Percentiles rank a stretch among this genome's conserved stretches.
phyloP scores from a whole-genome alignment of 2,797 vertebrate species.

The Microctenopoma stevenorrisi region DNA sequence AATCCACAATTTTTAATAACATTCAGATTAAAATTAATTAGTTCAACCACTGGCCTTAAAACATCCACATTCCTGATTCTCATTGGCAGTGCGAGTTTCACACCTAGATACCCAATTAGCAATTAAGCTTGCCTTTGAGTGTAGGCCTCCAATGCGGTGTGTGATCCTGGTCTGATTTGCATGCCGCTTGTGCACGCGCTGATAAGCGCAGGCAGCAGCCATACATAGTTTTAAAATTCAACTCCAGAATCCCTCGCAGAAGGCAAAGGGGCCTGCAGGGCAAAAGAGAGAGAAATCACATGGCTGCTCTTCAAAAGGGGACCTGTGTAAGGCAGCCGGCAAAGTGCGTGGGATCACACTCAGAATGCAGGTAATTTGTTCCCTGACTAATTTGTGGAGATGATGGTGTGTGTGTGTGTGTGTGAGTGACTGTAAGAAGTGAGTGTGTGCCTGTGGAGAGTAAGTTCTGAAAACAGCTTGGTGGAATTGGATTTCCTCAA shows the following conservation, averaged over 20 bases:
- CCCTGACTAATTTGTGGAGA: slow-evolving; percentile 85
- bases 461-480: slow-evolving; percentile 84
- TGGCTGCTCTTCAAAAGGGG: slow-evolving; percentile 87
- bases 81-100: slow-evolving; percentile 82
- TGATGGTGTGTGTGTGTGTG: slow-evolving; percentile 68
- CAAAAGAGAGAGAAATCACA: slow-evolving; percentile 82
- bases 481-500: slow-evolving; percentile 85
- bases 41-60: slow-evolving; percentile 84
- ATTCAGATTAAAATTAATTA: slow-evolving; percentile 84
- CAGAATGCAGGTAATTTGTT: slow-evolving; percentile 86
- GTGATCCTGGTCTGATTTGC: slow-evolving; percentile 85
- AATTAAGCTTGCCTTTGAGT: slow-evolving; percentile 88
- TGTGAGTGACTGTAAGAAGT: slow-evolving; percentile 38
- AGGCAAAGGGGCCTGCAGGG: slow-evolving; percentile 80
- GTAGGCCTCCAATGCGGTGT: slow-evolving; percentile 80
- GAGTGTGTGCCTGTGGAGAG: slow-evolving; percentile 77
- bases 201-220: slow-evolving; percentile 85
- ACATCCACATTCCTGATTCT: slow-evolving; percentile 77
- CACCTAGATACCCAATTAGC: slow-evolving; percentile 86
- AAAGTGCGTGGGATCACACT: slow-evolving; percentile 85
- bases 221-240: slow-evolving; percentile 85
- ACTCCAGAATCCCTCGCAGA: slow-evolving; percentile 84
- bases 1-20: slow-evolving; percentile 81
- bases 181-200: slow-evolving; percentile 84
- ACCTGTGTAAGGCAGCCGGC: slow-evolving; percentile 85